phyloP scores from a whole-genome alignment of 2,888 invertebrate genomes.

The Adela reaumurella region DNA sequence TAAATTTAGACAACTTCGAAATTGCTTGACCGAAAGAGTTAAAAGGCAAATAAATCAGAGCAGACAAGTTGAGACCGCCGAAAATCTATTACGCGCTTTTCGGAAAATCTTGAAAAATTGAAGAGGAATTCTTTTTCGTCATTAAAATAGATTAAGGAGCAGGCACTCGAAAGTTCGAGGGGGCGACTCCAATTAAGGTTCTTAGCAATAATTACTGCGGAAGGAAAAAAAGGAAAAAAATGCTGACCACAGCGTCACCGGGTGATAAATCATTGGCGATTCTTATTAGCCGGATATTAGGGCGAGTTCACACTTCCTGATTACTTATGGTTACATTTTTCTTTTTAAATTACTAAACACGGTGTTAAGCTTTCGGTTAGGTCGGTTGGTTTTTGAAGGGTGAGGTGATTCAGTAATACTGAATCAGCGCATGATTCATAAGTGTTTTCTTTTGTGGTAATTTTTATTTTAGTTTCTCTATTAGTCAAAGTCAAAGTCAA shows the following conservation, averaged over 20 bases:
- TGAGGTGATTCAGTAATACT: no score
- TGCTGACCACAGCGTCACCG: background rate
- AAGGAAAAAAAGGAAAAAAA: background rate
- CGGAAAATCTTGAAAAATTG: background rate
- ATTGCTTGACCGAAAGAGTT: background rate
- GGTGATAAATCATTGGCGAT: background rate
- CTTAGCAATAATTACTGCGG: background rate
- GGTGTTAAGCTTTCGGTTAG: no score
- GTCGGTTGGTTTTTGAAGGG: no score
- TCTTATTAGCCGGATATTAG: background rate
- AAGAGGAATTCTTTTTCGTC: background rate
- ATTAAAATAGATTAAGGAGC: background rate
- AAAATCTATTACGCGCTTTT: background rate
- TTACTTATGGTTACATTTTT: no score
- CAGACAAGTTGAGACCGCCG: background rate
- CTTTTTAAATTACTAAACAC: no score
- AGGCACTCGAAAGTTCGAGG: background rate
- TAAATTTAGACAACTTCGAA: background rate
- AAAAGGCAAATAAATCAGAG: background rate
- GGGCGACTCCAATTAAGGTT: background rate
- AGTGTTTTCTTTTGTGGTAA: no score
- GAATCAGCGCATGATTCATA: no score
- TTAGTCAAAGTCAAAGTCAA: no score
- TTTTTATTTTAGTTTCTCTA: no score
- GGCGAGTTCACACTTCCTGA: no score